phyloP scores from a whole-genome alignment of 2,113 vertebrate species.

The Cyphotilapia sp. region DNA sequence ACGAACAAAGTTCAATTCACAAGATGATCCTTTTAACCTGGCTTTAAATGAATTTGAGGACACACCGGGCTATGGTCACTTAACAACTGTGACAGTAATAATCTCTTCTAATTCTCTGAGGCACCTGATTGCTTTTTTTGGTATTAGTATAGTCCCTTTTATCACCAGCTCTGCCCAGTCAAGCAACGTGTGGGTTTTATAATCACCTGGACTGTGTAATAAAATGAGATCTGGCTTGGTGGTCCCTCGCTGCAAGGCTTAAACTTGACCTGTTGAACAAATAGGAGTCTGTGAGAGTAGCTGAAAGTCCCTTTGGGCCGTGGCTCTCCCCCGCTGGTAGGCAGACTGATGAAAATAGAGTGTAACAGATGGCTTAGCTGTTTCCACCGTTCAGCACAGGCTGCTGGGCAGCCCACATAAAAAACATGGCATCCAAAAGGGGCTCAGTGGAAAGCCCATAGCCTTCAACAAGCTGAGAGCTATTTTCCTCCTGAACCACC shows the following conservation, averaged over 20 bases:
- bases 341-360: conserved; percentile 54
- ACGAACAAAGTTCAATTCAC: conserved; percentile 25
- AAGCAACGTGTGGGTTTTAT: background rate
- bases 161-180: conserved; percentile 5
- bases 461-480: conserved; percentile 38
- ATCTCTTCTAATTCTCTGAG: conserved; percentile 31
- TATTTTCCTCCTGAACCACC: conserved; percentile 15
- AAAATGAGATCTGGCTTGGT: conserved; percentile 11
- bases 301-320: conserved; percentile 2
- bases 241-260: background rate
- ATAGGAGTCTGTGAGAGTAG: conserved; percentile 13
- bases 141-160: background rate
- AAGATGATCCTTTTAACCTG: conserved; percentile 33
- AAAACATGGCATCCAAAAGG: conserved; percentile 28
- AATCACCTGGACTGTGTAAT: background rate
- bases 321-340: conserved; percentile 24
- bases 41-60: conserved; percentile 9
- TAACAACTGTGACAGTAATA: conserved; percentile 32
- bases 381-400: conserved; percentile 36
- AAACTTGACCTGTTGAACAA: conserved; percentile 44
- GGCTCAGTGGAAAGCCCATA: conserved; percentile 26
- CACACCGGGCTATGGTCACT: conserved; percentile 31
- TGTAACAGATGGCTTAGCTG: conserved; percentile 60
- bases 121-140: conserved; percentile 15
- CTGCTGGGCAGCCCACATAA: conserved; percentile 41